phyloP scores from a whole-genome alignment of 2,888 invertebrate species.

The Drosophila austrosaltans region DNA sequence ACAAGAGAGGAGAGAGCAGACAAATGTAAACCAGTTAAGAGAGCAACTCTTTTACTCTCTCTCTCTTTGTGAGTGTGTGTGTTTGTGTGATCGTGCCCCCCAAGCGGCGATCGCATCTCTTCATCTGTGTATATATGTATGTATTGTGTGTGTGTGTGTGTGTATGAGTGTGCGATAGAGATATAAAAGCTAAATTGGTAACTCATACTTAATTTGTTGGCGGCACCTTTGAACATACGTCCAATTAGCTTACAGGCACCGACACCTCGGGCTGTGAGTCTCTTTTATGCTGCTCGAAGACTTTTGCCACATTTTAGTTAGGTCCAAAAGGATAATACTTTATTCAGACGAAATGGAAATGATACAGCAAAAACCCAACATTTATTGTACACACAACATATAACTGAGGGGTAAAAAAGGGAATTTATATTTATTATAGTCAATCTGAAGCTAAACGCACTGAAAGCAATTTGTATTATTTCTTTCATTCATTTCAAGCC shows the following conservation, averaged over 20 bases:
- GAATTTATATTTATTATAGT: neutral
- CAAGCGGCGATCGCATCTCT: constrained; percentile 53
- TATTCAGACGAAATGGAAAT: constrained; percentile 58
- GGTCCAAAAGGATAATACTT: constrained; percentile 55
- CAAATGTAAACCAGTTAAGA: constrained; percentile 60
- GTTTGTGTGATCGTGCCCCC: constrained; percentile 42
- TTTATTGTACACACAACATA: neutral
- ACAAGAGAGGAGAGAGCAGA: constrained; percentile 34
- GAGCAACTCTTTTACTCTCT: constrained; percentile 20
- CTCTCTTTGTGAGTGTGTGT: neutral
- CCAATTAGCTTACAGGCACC: constrained; percentile 83
- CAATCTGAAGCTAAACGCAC: constrained; percentile 28
- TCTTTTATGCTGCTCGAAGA: constrained; percentile 45
- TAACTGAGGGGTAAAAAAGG: constrained; percentile 7
- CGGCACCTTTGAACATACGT: constrained; percentile 83
- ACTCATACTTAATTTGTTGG: constrained; percentile 83
- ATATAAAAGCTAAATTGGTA: constrained; percentile 83
- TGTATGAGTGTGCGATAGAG: constrained; percentile 76
- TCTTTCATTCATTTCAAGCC: constrained; percentile 58
- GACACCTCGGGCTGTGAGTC: constrained; percentile 81
- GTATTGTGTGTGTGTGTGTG: constrained; percentile 25
- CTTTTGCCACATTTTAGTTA: constrained; percentile 40
- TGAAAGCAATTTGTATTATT: constrained; percentile 63
- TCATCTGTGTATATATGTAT: neutral
- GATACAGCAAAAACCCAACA: constrained; percentile 66